Percentiles rank a stretch among this genome's conserved stretches.
These are phyloP conservation scores for Frankliniella intonsa DNA, from an alignment of 2,888 invertebrate species.

Conservation along the genomic window DNA sequence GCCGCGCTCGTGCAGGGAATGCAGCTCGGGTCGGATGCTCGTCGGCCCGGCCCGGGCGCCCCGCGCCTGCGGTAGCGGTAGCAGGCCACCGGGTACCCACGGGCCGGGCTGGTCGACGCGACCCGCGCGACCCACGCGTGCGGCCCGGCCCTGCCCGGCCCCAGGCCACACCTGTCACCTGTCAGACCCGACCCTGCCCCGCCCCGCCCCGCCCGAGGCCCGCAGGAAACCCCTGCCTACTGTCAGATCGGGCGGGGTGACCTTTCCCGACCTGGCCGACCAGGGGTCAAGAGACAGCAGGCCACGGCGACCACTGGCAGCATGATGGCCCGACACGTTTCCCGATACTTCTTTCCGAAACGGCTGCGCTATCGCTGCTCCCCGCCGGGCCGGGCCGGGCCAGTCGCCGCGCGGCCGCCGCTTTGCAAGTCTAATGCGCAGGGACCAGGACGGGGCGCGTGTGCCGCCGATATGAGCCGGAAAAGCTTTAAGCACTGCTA, in stretches of 20 bases:
- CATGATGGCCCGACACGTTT: background rate
- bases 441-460: background rate
- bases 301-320: background rate
- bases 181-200: no score
- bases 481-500: background rate
- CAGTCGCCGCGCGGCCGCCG: no score
- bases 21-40: slow-evolving; percentile 4
- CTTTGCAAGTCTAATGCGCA: background rate
- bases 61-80: background rate
- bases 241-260: no score
- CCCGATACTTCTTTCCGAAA: background rate
- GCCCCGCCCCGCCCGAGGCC: no score
- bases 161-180: no score
- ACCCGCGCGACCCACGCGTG: background rate
- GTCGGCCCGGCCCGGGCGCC: background rate
- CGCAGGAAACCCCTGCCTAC: no score
- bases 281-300: background rate
- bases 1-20: background rate
- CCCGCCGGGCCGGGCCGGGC: background rate
- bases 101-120: background rate
- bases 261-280: no score
- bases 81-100: background rate
- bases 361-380: background rate
- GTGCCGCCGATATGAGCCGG: background rate
- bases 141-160: no score